Base-by-base conservation (phyloP, 2,113 vertebrate species). In the Ranitomeya imitator region DNA sequence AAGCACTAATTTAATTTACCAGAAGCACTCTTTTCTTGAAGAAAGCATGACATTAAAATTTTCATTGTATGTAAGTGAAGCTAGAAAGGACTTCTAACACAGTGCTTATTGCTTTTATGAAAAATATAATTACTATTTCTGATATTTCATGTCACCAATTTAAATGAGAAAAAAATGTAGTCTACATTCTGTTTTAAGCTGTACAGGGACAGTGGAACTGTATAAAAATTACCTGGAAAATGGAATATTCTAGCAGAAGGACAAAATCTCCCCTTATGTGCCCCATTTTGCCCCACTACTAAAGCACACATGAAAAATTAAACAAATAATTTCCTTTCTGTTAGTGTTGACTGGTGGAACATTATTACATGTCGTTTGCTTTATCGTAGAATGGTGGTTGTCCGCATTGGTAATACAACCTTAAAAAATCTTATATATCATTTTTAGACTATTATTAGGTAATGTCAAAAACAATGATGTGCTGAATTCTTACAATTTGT, bases 1-100 rank as follows among this genome's bases (percentile, higher is more conserved):
- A 86, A 86, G 23, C 61, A 65, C 76, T 86, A 65, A 86, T 86
- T 78, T 78, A 77, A 86, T 86, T 63, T 78, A 78, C 83, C 59
- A 78, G 85, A 45, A 78, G 74, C 37, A 54, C 31, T 77, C 26
- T 85, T 79, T 86, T 16, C 31, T 86, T 67, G 31, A 60, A 76
- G 61, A 83, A 83, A 85, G 57, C 61, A 55, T 79, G 61, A 65
- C 57, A 80, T 79, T 54, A 67, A 69, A 61, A 69, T 21, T 82
- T 61, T 67, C 13, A 8, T 23, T 87, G 19, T 11, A 55, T 81
- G 31, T 45, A 2, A 76, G 21, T 73, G 63, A 37, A 74, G 85
- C 23, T 23, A 61, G 12, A 76, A 54, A 59, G 23, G 63, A 80
- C 78, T 85, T 74, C 83, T 85, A 85, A 74, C 18, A 14, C 83